Base-by-base conservation (phyloP, 2,113 vertebrate genomes). In the Sakesphorus luctuosus region DNA sequence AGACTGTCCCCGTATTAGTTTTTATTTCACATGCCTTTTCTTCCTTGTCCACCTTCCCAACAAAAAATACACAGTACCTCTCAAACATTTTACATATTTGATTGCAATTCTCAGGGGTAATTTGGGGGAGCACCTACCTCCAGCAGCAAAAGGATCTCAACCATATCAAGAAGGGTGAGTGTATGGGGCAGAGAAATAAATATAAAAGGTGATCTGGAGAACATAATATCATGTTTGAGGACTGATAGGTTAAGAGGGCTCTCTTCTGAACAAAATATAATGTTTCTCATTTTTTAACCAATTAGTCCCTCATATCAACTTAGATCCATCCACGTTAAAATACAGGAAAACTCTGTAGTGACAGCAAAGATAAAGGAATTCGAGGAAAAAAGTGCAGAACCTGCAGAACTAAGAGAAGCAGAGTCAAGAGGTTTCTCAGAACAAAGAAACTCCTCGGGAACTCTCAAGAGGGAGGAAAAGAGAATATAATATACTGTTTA, bases 161-260 rank as follows among this genome's bases (percentile, higher is more conserved):
- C 31, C n/a, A 31, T 7, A 83, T 18, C 15, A 59, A 40, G 19
- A 24, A 66, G 2, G 8, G 21, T 26, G 16, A 61, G 29, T 23
- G 18, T 13, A 76, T 2, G 2, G 36, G 18, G 13, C 46, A 61
- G 24, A 4, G 25, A 3, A 58, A 81, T 7, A 0, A 0, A 36
- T 23, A 61, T 5, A 76, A n/a, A 56, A 68, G 11, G 18, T 73
- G 14, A 31, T 44, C 24, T 47, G 18, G 31, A 87, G 33, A 90
- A 53, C 6, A 47, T 9, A 73, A 6, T 43, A 43, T 43, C 40
- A 43, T 43, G 40, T 43, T 43, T 43, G 40, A 43, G 40, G 40
- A 43, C 40, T 43, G 40, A 43, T 43, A 15, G 13, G 40, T 43
- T 18, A 65, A 67, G 52, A 77, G 3, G 10, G 13, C 7, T 47